Base-by-base conservation (phyloP, 2,888 invertebrate genomes). In the Bugula neritina region DNA sequence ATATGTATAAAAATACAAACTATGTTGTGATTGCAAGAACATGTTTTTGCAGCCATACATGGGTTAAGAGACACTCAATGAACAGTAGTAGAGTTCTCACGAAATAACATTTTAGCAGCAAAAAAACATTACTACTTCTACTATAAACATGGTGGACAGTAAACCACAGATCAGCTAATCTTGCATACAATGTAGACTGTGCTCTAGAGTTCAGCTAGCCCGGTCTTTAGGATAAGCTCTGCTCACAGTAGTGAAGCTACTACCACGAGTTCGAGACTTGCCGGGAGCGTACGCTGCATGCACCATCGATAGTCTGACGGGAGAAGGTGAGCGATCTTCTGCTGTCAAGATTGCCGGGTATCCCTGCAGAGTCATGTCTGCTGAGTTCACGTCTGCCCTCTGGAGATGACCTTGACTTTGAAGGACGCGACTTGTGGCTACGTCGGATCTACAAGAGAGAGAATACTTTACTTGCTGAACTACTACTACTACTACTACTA, bases 291-390 rank as follows among this genome's bases (percentile, higher is more conserved):
- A 21, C 31, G 31, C 63, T 63, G 63, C 63, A 31, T 63, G 63
- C 31, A 63, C 63, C 63, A 63, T 63, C 25, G 25, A 63, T 10
- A 63, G 63, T 63, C 63, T 27, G 25, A 63, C 31, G 5, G 63
- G 63, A 17, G 63, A 63, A 27, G 13, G 21, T 13, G 27, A 27
- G 13, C 17, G 63, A 2, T 63, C 27, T 13, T 31, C 63, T 25
- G 25, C 63, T 10, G 21, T 31, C 27, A 31, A 63, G 2, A 63
- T 63, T 34, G 63, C 63, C n/a, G 63, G 27, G 63, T 31, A 27
- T 10, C 63, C 63, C 29, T 27, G 27, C 31, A 63, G 63, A 5
- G 13, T 5, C 13, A 63, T 63, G 31, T 63, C 63, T n/a, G 29
- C 63, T 31, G 29, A 5, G 31, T 63, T 63, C 63, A 63, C 25